Evolutionary conservation across 2,113 vertebrate genomes (phyloP), one percentile per base, ranked within the genome.

Genomic region (Microcebus murinus): DNA sequence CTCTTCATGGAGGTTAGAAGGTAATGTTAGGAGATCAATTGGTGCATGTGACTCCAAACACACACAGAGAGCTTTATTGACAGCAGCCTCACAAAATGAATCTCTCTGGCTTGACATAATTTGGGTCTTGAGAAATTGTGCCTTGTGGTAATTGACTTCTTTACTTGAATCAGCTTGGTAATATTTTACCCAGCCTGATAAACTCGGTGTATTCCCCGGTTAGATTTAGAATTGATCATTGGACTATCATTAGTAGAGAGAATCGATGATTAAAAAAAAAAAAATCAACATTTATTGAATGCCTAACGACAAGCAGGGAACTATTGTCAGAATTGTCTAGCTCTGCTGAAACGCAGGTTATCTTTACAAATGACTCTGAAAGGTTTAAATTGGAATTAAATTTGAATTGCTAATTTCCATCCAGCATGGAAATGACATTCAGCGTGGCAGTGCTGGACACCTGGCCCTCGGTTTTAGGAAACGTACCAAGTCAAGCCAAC

Each of bases 351-450:
- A 94, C 88, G 61, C 86, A 65, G 95, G 68, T 93, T 89, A 70
- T 91, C 71, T 93, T 83, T 96, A 95, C 63, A 93, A 88, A 96
- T 67, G 86, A 93, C 94, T 90, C 89, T 74, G 77, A 91, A 74
- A 73, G 88, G 91, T 91, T 93, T 83, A 93, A 80, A 88, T 74
- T 63, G 42, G 83, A 83, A 96, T 95, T 91, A 87, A 70, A 94
- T 74, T 59, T 31, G 77, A 96, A 96, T 95, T 93, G 91, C 91
- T 94, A 59, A 96, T 94, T 96, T 79, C 61, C 87, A 89, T 83
- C 55, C 93, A 86, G 82, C 96, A 91, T 94, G 93, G 68, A 93
- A 96, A 96, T 76, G 89, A 4, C 63, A 94, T 80, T 83, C 65
- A 15, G 48, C 73, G 89, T 80, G 96, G 91, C 96, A 83, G 82